These are phyloP conservation scores for Cephus nigrinus DNA, from an alignment of 2,888 invertebrate genomes.

Conservation along the genomic window DNA sequence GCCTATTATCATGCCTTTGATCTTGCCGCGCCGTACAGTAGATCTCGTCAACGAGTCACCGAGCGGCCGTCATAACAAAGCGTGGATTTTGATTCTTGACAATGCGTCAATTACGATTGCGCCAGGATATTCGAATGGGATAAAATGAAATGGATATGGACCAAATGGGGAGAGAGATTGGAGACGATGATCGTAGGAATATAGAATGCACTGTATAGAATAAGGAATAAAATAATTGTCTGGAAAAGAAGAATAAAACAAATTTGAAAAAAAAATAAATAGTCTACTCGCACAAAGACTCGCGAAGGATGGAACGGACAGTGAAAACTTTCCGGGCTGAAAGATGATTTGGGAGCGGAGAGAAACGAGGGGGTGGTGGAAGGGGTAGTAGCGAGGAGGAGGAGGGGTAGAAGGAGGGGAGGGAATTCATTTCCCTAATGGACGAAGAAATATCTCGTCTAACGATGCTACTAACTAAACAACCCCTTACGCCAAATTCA, in stretches of 20 bases:
- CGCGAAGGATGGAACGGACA: not conserved
- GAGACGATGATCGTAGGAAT: not conserved
- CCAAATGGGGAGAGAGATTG: not conserved
- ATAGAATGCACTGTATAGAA: not conserved
- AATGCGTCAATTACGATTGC: not conserved
- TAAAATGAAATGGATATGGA: not conserved
- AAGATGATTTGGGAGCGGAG: not conserved
- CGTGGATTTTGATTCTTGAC: not conserved
- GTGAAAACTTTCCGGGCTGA: not conserved
- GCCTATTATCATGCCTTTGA: not conserved
- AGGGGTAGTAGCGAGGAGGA: slow-evolving; percentile 17
- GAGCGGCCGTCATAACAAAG: not conserved
- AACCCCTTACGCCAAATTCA: slow-evolving; percentile 21
- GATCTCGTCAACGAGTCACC: not conserved
- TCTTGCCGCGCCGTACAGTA: not conserved
- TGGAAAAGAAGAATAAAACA: not conserved
- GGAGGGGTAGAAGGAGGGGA: not conserved
- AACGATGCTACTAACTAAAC: slow-evolving; percentile 52
- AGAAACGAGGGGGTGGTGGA: slow-evolving; percentile 13
- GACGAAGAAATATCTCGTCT: slow-evolving; percentile 53
- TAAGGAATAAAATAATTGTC: not conserved
- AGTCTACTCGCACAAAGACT: not conserved
- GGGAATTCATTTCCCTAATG: slow-evolving; percentile 61
- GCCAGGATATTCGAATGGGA: not conserved
- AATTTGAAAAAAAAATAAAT: not conserved